Conservation (phyloP, 2,888 invertebrate species). For the Agrotis segetum region DNA sequence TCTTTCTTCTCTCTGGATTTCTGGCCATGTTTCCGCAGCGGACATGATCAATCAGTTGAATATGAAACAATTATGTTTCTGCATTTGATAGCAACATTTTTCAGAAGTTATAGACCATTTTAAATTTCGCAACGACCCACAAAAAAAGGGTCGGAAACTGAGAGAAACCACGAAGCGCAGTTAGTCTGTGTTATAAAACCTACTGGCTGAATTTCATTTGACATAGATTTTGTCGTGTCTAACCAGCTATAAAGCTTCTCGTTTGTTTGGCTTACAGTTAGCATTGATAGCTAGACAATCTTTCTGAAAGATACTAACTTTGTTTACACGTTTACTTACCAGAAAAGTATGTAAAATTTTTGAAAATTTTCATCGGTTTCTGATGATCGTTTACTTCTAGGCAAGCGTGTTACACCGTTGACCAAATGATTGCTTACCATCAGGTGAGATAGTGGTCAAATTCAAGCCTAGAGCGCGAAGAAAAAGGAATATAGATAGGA, state of each 20-base stretch:
- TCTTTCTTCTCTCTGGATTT: too few relatives aligned
- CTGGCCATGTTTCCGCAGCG: too few relatives aligned
- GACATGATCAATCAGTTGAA: too few relatives aligned
- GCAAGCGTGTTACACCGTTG: too few relatives aligned
- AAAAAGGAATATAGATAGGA: neutral
- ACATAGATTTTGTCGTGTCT: slow-evolving; percentile 17
- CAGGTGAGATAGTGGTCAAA: too few relatives aligned
- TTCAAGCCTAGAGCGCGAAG: neutral
- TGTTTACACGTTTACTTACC: neutral
- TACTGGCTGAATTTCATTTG: slow-evolving; percentile 31
- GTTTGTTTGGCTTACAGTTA: slow-evolving; percentile 26
- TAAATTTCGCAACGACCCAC: too few relatives aligned
- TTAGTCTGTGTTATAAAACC: slow-evolving; percentile 14
- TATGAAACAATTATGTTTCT: too few relatives aligned
- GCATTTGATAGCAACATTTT: too few relatives aligned
- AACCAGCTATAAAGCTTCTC: neutral
- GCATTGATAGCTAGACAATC: neutral
- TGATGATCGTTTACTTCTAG: too few relatives aligned
- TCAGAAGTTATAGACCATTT: too few relatives aligned
- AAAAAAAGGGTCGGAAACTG: neutral
- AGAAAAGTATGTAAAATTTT: neutral
- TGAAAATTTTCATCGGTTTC: too few relatives aligned
- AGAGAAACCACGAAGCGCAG: neutral
- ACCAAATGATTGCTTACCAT: too few relatives aligned
- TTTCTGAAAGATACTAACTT: slow-evolving; percentile 1